Conservation (phyloP, 2,888 invertebrate genomes). For the Orchestes rusci region DNA sequence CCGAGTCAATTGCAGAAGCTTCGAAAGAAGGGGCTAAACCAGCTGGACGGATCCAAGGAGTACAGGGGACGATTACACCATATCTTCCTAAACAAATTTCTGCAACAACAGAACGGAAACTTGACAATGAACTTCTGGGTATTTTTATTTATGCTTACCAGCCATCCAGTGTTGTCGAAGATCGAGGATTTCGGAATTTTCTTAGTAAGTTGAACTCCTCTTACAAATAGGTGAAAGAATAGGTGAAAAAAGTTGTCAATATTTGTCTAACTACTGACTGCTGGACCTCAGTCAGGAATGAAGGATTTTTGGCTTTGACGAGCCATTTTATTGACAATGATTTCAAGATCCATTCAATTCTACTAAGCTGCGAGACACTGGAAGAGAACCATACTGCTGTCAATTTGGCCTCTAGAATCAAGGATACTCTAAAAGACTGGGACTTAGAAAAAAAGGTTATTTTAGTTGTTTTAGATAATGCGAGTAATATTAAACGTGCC, state of each 20-base stretch:
- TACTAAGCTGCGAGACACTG: constrained; percentile 9
- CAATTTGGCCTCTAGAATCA: constrained; percentile 13
- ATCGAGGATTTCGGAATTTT: constrained; percentile 24
- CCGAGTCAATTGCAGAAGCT: too few relatives aligned
- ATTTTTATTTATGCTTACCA: constrained; percentile 7
- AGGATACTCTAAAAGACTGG: constrained; percentile 11
- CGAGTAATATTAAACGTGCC: constrained; percentile 12
- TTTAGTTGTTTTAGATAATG: constrained; percentile 16
- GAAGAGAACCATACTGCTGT: constrained; percentile 12
- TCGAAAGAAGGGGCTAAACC: too few relatives aligned
- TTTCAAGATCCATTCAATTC: constrained; percentile 11
- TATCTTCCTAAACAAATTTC: too few relatives aligned
- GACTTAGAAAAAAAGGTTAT: constrained; percentile 13
- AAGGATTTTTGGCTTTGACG: constrained; percentile 19
- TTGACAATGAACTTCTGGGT: not conserved
- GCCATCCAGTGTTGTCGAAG: constrained; percentile 27
- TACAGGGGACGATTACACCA: too few relatives aligned
- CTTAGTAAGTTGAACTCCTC: constrained; percentile 23
- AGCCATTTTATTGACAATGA: constrained; percentile 17
- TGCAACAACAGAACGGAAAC: too few relatives aligned
- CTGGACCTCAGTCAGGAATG: constrained; percentile 20
- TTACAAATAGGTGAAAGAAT: constrained; percentile 11
- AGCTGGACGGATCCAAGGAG: too few relatives aligned
- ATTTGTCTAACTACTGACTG: constrained; percentile 16
- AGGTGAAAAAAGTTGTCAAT: constrained; percentile 5